A percentile compares a stretch with the other conserved stretches of the same genome.
phyloP scores from a whole-genome alignment of 2,888 invertebrate species.

The Tryphoninae sp. region DNA sequence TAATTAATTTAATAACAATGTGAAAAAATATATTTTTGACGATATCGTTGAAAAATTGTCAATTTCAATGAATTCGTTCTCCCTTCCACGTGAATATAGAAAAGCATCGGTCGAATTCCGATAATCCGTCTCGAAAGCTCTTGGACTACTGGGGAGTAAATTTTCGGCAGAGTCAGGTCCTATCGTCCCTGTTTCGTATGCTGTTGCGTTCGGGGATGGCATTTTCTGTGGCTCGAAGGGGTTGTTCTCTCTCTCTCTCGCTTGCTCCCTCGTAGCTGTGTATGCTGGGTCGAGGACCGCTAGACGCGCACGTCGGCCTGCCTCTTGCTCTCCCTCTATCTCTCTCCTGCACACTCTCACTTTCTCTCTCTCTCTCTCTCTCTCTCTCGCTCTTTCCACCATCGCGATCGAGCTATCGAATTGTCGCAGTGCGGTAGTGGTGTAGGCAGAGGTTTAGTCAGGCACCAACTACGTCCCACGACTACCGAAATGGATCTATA shows the following conservation, averaged over 20 bases:
- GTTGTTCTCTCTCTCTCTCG: background rate
- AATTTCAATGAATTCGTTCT: background rate
- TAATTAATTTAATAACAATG: background rate
- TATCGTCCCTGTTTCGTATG: conserved; percentile 44
- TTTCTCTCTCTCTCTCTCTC: conserved; percentile 19
- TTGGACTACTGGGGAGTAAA: background rate
- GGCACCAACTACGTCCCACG: conserved; percentile 62
- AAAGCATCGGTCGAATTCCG: background rate
- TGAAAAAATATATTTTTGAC: background rate
- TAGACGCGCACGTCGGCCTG: conserved; percentile 66
- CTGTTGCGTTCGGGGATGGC: conserved; percentile 48
- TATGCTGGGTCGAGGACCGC: conserved; percentile 48
- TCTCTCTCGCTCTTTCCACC: conserved; percentile 39
- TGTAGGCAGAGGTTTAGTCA: conserved; percentile 74
- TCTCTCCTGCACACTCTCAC: conserved; percentile 9
- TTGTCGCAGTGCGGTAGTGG: conserved; percentile 80
- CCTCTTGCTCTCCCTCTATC: conserved; percentile 13
- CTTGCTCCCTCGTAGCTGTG: conserved; percentile 1
- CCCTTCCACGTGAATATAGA: background rate
- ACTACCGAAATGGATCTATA: conserved; percentile 63
- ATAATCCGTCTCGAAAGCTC: conserved; percentile 10
- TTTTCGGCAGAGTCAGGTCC: conserved; percentile 36
- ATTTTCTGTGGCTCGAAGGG: conserved; percentile 41
- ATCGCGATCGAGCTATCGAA: conserved; percentile 75
- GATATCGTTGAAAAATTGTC: background rate